Conservation (phyloP, 37 sponge, comb jelly and placozoan species). For the Mnemiopsis leidyi region DNA sequence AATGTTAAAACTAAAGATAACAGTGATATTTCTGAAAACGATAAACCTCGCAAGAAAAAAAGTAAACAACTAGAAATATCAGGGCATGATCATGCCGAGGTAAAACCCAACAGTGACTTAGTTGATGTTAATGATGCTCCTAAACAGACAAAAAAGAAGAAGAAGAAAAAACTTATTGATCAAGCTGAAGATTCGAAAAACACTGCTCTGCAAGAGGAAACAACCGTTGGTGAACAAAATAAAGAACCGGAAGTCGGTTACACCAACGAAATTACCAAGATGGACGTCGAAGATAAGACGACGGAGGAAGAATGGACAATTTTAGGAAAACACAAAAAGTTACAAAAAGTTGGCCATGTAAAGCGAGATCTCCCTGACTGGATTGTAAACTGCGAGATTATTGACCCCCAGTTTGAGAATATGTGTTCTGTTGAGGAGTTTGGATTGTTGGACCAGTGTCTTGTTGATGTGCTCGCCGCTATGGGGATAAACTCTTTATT, state of each 20-base stretch:
- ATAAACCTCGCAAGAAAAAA: too few relatives aligned
- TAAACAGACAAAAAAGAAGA: not conserved
- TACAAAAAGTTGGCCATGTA: not conserved
- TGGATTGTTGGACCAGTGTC: not conserved
- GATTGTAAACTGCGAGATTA: not conserved
- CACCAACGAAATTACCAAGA: not conserved
- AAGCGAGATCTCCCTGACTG: conserved; percentile 40
- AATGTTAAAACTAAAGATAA: not conserved
- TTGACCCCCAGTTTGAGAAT: not conserved
- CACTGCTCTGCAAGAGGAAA: not conserved
- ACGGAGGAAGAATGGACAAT: not conserved
- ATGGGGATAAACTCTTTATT: conserved; percentile 9
- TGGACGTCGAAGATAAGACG: not conserved
- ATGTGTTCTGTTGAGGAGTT: not conserved
- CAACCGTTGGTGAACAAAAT: not conserved
- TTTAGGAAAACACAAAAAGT: not conserved
- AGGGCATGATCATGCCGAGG: not conserved
- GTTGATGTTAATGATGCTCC: not conserved
- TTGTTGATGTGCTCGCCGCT: not conserved
- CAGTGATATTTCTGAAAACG: not conserved
- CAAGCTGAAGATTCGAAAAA: not conserved
- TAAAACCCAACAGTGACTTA: not conserved
- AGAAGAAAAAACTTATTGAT: not conserved
- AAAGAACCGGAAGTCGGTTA: not conserved
- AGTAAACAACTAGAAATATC: not conserved